Evolutionary conservation across 2,113 vertebrate genomes (phyloP).

Genomic region (Bagarius yarrelli): DNA sequence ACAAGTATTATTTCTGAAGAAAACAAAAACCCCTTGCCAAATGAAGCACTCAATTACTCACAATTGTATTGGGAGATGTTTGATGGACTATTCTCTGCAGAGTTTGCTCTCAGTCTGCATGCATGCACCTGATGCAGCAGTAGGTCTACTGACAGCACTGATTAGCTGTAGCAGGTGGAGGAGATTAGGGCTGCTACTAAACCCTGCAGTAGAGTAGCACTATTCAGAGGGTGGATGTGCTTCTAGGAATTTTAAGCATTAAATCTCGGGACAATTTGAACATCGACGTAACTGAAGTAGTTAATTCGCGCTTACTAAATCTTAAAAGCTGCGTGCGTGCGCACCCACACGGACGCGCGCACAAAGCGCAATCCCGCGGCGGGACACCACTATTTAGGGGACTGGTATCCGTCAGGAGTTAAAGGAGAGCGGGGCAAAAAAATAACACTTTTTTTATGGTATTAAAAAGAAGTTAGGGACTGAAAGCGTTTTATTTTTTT

Average conservation of each 20-base stretch:
- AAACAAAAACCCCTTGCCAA: no score
- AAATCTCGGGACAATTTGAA: background rate
- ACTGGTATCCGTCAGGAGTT: no score
- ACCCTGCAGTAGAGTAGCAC: background rate
- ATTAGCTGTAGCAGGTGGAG: constrained; percentile 1
- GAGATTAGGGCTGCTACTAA: background rate
- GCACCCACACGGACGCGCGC: background rate
- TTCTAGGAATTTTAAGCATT: background rate
- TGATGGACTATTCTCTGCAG: background rate
- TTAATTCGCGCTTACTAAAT: background rate
- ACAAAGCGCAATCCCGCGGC: background rate
- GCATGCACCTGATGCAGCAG: background rate
- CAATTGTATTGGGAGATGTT: background rate
- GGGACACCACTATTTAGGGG: background rate
- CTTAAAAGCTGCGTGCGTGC: background rate
- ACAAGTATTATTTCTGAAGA: background rate
- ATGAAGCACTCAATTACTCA: background rate
- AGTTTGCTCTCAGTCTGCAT: background rate
- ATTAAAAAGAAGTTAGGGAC: no score
- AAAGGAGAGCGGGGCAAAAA: no score
- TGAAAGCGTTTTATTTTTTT: no score
- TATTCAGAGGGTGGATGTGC: no score
- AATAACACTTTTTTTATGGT: no score
- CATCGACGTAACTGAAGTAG: background rate
- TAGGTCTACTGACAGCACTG: no score